These are phyloP conservation scores for Tholera decimalis DNA, from an alignment of 2,888 invertebrate species.

Conservation along the genomic window DNA sequence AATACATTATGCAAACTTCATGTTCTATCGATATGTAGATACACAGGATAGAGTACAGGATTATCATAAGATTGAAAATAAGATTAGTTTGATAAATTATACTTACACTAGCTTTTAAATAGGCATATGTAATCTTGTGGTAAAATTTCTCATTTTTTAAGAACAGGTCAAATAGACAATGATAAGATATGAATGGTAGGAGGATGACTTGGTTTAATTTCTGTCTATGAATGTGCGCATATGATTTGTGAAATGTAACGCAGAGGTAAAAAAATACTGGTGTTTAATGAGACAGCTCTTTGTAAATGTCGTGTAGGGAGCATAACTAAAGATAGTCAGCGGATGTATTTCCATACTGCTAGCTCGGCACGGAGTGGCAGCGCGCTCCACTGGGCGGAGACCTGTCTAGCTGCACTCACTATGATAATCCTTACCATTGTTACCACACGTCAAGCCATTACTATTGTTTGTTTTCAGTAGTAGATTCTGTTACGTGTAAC, in stretches of 20 bases:
- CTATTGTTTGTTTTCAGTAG: constrained; percentile 84
- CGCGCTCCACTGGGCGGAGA: constrained; percentile 75
- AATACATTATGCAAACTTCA: constrained; percentile 65
- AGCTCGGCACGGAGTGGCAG: constrained; percentile 65
- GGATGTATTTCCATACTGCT: constrained; percentile 74
- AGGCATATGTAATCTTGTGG: background rate
- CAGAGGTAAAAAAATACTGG: constrained; percentile 5
- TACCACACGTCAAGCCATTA: constrained; percentile 75
- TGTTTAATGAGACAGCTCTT: constrained; percentile 49
- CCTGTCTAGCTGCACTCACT: constrained; percentile 74
- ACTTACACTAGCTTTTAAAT: background rate
- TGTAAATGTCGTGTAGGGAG: constrained; percentile 54
- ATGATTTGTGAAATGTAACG: constrained; percentile 1
- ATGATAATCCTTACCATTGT: constrained; percentile 82
- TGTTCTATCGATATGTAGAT: constrained; percentile 22
- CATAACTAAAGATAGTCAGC: constrained; percentile 64
- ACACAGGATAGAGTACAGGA: too few species aligned
- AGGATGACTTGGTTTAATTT: constrained; percentile 17
- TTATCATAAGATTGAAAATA: background rate
- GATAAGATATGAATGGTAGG: too few species aligned
- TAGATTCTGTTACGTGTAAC: constrained; percentile 60
- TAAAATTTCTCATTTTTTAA: background rate
- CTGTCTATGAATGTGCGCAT: background rate
- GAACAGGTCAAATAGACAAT: background rate
- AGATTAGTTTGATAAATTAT: background rate